Evolutionary conservation across 2,888 invertebrate genomes (phyloP), one percentile per base, ranked within the genome.

Genomic region (Machimus rusticus): DNA sequence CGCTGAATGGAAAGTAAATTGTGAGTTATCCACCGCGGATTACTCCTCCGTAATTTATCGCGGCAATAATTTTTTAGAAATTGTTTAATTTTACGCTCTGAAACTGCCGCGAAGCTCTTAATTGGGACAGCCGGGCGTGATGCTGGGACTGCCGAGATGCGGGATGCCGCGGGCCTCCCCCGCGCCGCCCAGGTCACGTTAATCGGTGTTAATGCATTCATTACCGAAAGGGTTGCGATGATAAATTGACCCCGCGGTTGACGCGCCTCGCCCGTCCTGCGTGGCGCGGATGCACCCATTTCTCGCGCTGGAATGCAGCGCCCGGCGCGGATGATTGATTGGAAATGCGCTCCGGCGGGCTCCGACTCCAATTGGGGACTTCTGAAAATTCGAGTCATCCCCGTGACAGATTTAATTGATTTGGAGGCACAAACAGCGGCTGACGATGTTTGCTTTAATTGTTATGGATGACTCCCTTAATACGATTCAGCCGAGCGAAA

Each of bases 401-500:
- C 28, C 55, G 16, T 78, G 86, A 86, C 86, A 86, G 77, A 86
- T 86, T 86, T 86, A 86, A 86, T 86, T 86, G 86, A 86, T 86
- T 86, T 77, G 57, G 76, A 86, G 28, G 43, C 85, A 74, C 39
- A 85, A 84, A 85, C 74, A 85, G 43, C 23, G 39, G 74, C 74
- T 5, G 74, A 23, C 43, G 57, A 19, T 28, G 43, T 74, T 66
- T 74, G 85, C 74, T 39, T 46, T 85, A 85, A 85, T 74, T 85
- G 66, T 82, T 57, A 79, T 79, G 51, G 79, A 79, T 79, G 46
- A 79, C n/a, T 31, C 43, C 46, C 79, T 79, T 79, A 51, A 79
- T 79, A 51, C 16, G 79, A 9, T 14, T 51, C n/a, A 23, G 51
- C 31, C n/a, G 51, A 79, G n/a, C 34, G 39, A 31, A 51, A 79